Conservation (phyloP, 2,888 invertebrate species). For the Eueremaeus valkanovi region DNA sequence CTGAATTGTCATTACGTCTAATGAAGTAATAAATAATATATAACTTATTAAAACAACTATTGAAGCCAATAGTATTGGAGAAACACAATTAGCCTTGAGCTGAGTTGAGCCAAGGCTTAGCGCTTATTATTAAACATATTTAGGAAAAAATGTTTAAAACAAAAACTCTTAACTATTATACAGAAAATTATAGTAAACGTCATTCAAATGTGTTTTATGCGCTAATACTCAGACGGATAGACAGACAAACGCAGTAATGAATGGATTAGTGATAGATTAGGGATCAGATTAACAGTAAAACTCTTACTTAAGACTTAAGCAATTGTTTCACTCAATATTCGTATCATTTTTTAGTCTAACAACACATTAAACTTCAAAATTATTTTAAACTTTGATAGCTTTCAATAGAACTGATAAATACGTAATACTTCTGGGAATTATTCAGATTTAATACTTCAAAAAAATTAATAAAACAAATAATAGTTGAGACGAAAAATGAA, state of each 20-base stretch:
- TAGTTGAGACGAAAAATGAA: background rate
- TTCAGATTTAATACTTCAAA: background rate
- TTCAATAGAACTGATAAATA: no score
- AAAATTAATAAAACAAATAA: constrained; percentile 2
- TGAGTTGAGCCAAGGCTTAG: background rate
- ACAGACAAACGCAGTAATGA: no score
- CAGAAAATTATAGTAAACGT: no score
- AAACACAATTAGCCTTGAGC: constrained; percentile 15
- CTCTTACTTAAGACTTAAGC: no score
- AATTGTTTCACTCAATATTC: background rate
- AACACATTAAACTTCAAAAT: background rate
- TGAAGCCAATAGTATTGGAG: background rate
- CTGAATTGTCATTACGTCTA: constrained; percentile 28
- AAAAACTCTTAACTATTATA: no score
- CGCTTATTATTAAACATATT: no score
- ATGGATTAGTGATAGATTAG: no score
- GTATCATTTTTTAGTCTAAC: background rate
- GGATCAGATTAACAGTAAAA: no score
- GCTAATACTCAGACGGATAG: no score
- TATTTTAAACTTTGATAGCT: background rate
- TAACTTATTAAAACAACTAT: constrained; percentile 20
- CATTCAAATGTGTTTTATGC: no score
- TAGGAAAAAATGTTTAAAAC: no score
- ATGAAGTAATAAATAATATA: constrained; percentile 33
- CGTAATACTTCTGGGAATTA: background rate